Evolutionary conservation across 2,113 vertebrate species (phyloP), one percentile per base, ranked within the genome.

Genomic region (Isichthys henryi): DNA sequence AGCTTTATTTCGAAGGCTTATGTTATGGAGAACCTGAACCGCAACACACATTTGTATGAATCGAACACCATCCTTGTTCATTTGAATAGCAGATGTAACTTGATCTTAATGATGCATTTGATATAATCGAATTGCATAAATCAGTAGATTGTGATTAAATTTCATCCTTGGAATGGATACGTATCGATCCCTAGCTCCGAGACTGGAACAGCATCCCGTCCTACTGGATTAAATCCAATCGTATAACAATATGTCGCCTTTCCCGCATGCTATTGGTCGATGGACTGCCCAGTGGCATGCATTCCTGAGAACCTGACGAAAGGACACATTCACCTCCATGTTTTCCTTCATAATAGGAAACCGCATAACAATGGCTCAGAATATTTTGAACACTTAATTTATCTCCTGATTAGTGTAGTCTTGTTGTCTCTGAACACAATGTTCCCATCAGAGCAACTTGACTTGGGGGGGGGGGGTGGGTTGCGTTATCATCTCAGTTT

Each of bases 51-150:
- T 91, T 49, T 74, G 19, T n/a, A 70, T 17, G 43, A 53, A 23
- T 87, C 15, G 21, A 23, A 77, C 31, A 50, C 17, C 19, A 23
- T 84, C 23, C 48, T n/a, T 31, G n/a, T 70, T 23, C 88, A 88
- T 53, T 35, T 89, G 10, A 48, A 82, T 39, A n/a, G 21, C 27
- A 35, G 39, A 83, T 23, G 52, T 17, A 15, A 13, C 9, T 27
- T 17, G 86, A 89, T 90, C 88, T 6, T 70, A 9, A 52, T 88
- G 56, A 13, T 62, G 90, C 77, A 88, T 89, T 91, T 87, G 89
- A 89, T 89, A 58, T 90, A 92, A 89, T 91, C 89, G 86, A 58
- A 90, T 89, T 90, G 91, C 77, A 83, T 66, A 88, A 88, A 91
- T 88, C 86, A 89, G 87, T 88, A 74, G 53, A 49, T 58, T 50